phyloP scores from a whole-genome alignment of 2,888 invertebrate genomes.

The Rhamphomyia laevipes region DNA sequence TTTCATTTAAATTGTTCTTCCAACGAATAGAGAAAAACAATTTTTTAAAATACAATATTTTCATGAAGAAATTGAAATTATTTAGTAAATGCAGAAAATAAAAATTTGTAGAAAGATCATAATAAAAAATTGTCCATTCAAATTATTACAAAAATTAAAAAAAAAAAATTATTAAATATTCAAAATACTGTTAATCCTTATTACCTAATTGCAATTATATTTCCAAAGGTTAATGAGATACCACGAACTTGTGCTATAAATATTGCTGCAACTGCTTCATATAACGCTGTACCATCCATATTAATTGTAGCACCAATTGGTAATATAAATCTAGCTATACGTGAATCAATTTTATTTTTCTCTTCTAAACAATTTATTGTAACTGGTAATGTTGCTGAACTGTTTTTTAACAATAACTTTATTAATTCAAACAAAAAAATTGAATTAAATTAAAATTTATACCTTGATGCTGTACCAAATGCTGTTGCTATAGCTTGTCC shows the following conservation, averaged over 20 bases:
- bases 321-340: conserved; percentile 88
- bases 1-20: too few relatives aligned
- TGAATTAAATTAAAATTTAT: conserved; percentile 10
- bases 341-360: conserved; percentile 80
- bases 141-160: too few relatives aligned
- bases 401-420: conserved; percentile 24
- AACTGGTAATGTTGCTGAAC: conserved; percentile 90
- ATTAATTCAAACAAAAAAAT: neutral
- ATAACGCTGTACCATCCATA: conserved; percentile 90
- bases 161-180: conserved; percentile 8
- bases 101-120: neutral
- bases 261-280: conserved; percentile 95
- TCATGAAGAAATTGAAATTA: too few relatives aligned
- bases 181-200: conserved; percentile 4
- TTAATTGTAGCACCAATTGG: conserved; percentile 97
- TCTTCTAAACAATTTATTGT: conserved; percentile 88
- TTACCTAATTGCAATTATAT: conserved; percentile 86
- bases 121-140: too few relatives aligned
- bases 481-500: conserved; percentile 58
- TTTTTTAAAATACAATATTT: too few relatives aligned
- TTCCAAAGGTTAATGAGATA: conserved; percentile 70
- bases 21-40: too few relatives aligned
- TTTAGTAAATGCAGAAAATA: too few relatives aligned
- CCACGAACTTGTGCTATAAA: conserved; percentile 93
- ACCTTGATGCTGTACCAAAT: conserved; percentile 67